Conservation (phyloP, 2,113 vertebrate genomes). For the Rissa tridactyla region DNA sequence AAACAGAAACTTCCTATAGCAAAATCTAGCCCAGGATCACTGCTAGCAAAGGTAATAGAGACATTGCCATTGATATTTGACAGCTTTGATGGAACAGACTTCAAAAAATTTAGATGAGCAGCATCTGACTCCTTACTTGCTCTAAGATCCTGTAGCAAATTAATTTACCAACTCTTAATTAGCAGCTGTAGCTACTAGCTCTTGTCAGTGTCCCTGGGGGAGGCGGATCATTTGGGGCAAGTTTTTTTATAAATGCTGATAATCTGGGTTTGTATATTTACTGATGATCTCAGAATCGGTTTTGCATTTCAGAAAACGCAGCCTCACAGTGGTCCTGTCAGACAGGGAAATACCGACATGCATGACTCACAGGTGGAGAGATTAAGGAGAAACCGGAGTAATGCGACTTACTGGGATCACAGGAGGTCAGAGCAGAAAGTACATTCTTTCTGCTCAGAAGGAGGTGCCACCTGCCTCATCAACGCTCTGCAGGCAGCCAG, state of each 20-base stretch:
- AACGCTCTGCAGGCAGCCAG: not conserved
- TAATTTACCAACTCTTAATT: not conserved
- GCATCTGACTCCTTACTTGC: not conserved
- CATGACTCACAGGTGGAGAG: not conserved
- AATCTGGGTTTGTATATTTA: not conserved
- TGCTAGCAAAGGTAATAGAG: not conserved
- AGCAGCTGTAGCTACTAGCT: not conserved
- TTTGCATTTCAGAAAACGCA: not conserved
- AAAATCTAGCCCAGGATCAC: not conserved
- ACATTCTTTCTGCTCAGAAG: conserved; percentile 29
- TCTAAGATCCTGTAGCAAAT: not conserved
- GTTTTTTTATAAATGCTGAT: not conserved
- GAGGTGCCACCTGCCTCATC: conserved; percentile 32
- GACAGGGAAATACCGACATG: not conserved
- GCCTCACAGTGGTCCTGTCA: not conserved
- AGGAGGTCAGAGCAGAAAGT: conserved; percentile 1
- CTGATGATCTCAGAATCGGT: not conserved
- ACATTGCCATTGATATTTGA: not conserved
- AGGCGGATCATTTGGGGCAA: not conserved
- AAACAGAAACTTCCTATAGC: not conserved
- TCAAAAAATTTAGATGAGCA: not conserved
- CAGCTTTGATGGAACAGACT: not conserved
- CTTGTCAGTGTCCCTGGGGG: not conserved
- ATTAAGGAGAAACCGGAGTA: not conserved
- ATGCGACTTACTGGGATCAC: not conserved